These are phyloP conservation scores for Sebastes kiyomatsui DNA, from an alignment of 2,797 vertebrate genomes.

Conservation along the genomic window DNA sequence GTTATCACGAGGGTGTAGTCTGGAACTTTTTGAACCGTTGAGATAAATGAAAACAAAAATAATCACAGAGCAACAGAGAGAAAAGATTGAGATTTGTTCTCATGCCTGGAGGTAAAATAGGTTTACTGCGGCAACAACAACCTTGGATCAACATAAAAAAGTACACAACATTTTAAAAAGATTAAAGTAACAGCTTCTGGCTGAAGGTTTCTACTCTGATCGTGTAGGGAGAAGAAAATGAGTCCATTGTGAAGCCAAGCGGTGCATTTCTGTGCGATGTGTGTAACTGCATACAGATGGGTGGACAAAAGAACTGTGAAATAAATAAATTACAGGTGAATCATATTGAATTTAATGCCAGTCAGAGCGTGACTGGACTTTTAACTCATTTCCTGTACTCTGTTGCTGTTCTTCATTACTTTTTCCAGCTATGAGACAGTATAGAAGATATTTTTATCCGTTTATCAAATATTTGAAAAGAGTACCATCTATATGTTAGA, in stretches of 20 bases:
- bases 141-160: neutral
- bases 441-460: neutral
- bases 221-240: neutral
- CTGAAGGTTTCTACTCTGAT: neutral
- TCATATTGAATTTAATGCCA: neutral
- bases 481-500: neutral
- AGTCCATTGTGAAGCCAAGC: neutral
- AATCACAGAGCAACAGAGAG: neutral
- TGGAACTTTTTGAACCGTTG: neutral
- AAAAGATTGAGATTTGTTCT: neutral
- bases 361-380: neutral
- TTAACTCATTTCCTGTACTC: neutral
- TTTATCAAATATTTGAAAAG: neutral
- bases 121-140: neutral
- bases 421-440: neutral
- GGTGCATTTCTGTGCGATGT: conserved; percentile 3
- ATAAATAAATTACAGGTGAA: conserved; percentile 2
- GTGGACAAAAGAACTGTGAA: neutral
- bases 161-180: neutral
- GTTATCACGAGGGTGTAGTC: neutral
- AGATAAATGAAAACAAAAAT: neutral
- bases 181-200: neutral
- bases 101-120: neutral
- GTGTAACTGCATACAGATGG: conserved; percentile 4
- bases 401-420: neutral